A percentile compares a stretch with the other conserved stretches of the same genome.
Evolutionary conservation across 1,140 invertebrate genomes (phyloP).

Genomic region (Drosophila kanapiae): DNA sequence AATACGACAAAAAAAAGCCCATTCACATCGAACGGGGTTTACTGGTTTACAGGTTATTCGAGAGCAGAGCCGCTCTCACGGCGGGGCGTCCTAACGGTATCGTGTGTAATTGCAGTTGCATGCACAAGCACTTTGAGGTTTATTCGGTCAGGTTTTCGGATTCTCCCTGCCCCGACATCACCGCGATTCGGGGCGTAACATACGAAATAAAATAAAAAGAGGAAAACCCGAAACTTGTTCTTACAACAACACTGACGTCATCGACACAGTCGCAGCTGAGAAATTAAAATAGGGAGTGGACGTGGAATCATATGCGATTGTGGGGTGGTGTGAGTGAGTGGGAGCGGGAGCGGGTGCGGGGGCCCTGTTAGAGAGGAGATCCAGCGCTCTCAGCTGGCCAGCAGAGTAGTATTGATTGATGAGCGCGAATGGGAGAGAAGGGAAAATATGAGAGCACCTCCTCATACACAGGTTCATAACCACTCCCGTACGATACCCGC

Average conservation of each 20-base stretch:
- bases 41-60: slow-evolving; percentile 58
- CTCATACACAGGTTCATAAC: slow-evolving; percentile 26
- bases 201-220: slow-evolving; percentile 25
- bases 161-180: slow-evolving; percentile 11
- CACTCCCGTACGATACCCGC: slow-evolving; percentile 50
- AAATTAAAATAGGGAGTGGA: slow-evolving; percentile 76
- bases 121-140: slow-evolving; percentile 69
- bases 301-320: slow-evolving; percentile 63
- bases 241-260: slow-evolving; percentile 82
- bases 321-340: slow-evolving; percentile 34
- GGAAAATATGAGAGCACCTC: slow-evolving; percentile 31
- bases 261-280: slow-evolving; percentile 70
- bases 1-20: slow-evolving; percentile 28
- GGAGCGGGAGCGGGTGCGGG: slow-evolving; percentile 17
- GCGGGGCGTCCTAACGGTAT: slow-evolving; percentile 69
- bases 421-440: slow-evolving; percentile 23
- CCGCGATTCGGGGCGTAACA: slow-evolving; percentile 33
- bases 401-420: slow-evolving; percentile 65
- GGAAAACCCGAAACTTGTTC: slow-evolving; percentile 68
- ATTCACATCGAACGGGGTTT: slow-evolving; percentile 50
- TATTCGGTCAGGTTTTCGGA: slow-evolving; percentile 68
- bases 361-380: slow-evolving; percentile 10
- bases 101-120: slow-evolving; percentile 76
- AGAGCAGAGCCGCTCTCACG: slow-evolving; percentile 46
- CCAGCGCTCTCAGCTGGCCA: slow-evolving; percentile 57